Conservation (phyloP, 2,888 invertebrate species). For the Acleris laterana region DNA sequence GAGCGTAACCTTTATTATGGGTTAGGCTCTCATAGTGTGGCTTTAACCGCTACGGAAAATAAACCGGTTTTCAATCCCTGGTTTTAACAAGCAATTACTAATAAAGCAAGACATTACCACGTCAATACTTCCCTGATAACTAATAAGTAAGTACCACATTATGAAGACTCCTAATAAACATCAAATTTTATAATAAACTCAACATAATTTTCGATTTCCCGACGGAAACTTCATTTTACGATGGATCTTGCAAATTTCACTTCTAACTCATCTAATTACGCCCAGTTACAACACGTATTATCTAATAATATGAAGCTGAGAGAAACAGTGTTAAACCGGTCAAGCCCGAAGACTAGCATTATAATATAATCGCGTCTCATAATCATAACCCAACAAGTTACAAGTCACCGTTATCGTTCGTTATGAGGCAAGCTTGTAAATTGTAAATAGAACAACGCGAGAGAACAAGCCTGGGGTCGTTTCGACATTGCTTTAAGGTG, state of each 20-base stretch:
- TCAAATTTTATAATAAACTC: background rate
- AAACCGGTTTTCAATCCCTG: no score
- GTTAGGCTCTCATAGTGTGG: no score
- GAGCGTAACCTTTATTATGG: no score
- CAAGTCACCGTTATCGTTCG: slow-evolving; percentile 11
- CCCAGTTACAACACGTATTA: slow-evolving; percentile 31
- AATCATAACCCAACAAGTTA: background rate
- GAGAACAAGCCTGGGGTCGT: no score
- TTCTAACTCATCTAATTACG: slow-evolving; percentile 26
- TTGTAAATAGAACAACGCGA: no score
- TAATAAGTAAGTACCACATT: no score
- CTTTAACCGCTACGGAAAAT: no score
- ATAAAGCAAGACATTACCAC: no score
- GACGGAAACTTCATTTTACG: slow-evolving; percentile 28
- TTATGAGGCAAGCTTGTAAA: slow-evolving; percentile 4
- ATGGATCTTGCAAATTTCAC: slow-evolving; percentile 31
- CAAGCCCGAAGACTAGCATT: slow-evolving; percentile 2
- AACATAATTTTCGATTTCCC: background rate
- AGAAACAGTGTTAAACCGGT: slow-evolving; percentile 17
- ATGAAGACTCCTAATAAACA: background rate
- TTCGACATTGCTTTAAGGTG: no score
- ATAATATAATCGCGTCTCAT: background rate
- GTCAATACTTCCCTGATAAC: no score
- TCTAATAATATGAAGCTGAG: slow-evolving; percentile 23
- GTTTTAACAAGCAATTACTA: no score